Conservation (phyloP, 2,797 vertebrate genomes). For the Australoheros facetus region DNA sequence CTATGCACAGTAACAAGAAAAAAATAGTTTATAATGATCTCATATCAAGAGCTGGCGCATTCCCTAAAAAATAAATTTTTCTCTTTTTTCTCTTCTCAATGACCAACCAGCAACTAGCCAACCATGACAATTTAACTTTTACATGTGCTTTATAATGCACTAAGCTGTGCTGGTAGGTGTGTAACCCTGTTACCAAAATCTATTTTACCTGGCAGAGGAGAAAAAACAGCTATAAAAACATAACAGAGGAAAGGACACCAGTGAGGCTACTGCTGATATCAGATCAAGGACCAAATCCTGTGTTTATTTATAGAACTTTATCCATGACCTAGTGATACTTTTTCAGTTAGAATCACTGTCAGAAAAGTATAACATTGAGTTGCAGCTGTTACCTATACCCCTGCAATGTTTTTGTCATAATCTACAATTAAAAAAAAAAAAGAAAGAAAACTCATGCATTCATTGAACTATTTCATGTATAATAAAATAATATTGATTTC, state of each 20-base stretch:
- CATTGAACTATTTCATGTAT: background rate
- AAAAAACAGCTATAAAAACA: background rate
- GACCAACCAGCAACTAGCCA: background rate
- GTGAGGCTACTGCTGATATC: too few relatives aligned
- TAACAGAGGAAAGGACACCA: background rate
- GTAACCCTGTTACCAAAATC: background rate
- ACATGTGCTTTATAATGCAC: background rate
- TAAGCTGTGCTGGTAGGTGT: too few relatives aligned
- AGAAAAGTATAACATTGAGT: background rate
- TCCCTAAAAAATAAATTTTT: too few relatives aligned
- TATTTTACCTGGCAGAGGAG: background rate
- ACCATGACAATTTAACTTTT: background rate
- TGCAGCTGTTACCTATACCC: background rate
- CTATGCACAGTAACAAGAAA: background rate
- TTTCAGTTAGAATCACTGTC: background rate
- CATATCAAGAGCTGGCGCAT: too few relatives aligned
- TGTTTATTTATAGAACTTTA: background rate
- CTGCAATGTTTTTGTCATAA: background rate
- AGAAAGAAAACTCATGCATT: too few relatives aligned
- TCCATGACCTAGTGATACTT: background rate
- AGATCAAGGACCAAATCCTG: too few relatives aligned
- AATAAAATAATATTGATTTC: background rate
- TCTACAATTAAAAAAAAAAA: background rate
- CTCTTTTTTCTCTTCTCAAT: background rate
- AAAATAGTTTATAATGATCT: too few relatives aligned